Evolutionary conservation across 2,797 vertebrate species (phyloP).

Genomic region (Alosa sapidissima): DNA sequence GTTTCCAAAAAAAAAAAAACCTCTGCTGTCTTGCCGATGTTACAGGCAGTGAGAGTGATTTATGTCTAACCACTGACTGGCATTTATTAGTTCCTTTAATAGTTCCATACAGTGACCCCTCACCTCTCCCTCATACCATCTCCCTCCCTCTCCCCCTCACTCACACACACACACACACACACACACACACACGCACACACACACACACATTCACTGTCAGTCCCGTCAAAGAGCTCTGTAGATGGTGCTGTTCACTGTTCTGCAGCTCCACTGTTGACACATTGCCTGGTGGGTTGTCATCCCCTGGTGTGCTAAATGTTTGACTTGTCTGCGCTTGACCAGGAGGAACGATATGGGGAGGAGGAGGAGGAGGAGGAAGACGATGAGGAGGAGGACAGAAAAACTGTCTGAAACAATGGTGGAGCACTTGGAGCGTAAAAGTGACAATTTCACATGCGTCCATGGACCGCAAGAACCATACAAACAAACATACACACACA

Average conservation of each 20-base stretch:
- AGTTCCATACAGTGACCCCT: slow-evolving; percentile 8
- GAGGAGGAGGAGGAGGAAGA: background rate
- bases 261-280: slow-evolving; percentile 4
- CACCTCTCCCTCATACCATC: background rate
- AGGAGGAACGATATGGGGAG: background rate
- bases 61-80: slow-evolving; percentile 14
- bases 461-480: background rate
- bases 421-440: background rate
- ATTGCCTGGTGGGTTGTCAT: background rate
- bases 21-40: background rate
- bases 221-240: background rate
- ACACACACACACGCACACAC: background rate
- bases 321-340: background rate
- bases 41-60: slow-evolving; percentile 19
- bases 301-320: slow-evolving; percentile 4
- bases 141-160: background rate
- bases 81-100: slow-evolving; percentile 20
- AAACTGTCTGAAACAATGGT: background rate
- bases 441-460: slow-evolving; percentile 26
- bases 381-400: background rate
- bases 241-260: slow-evolving; percentile 12
- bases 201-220: background rate
- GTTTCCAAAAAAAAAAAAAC: background rate
- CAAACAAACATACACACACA: background rate
- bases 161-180: background rate